These are phyloP conservation scores for Typhlichthys eigenmanni DNA, from an alignment of 2,797 vertebrate species.

Conservation along the genomic window DNA sequence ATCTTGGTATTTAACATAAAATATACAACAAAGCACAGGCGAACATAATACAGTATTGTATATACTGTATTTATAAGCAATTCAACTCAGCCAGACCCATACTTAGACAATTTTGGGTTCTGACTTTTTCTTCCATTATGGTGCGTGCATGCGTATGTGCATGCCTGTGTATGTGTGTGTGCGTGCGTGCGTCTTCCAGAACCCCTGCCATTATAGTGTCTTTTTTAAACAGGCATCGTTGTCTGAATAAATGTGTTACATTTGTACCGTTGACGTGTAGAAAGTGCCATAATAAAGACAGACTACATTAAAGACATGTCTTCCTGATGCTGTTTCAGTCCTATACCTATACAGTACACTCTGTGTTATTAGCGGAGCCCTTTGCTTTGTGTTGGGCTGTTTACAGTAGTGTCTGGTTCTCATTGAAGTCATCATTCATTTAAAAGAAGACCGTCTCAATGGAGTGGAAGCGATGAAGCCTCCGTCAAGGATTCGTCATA, in stretches of 20 bases:
- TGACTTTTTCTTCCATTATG: background rate
- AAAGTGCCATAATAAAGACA: slow-evolving; percentile 78
- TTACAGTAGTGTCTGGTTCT: no score
- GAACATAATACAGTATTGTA: background rate
- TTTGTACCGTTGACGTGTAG: slow-evolving; percentile 70
- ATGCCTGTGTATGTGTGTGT: background rate
- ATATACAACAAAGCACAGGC: background rate
- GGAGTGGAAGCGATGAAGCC: no score
- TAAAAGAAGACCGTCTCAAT: no score
- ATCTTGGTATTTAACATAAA: background rate
- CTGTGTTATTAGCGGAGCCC: no score
- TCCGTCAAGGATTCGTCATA: no score
- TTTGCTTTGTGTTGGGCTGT: no score
- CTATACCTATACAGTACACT: no score
- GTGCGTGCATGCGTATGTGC: slow-evolving; percentile 3
- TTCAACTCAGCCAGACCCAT: background rate
- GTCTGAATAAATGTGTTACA: slow-evolving; percentile 49
- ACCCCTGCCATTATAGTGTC: background rate
- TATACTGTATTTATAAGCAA: no score
- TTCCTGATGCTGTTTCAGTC: background rate
- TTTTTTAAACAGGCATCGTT: slow-evolving; percentile 31
- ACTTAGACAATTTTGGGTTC: background rate
- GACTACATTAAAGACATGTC: slow-evolving; percentile 27
- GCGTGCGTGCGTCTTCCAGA: background rate
- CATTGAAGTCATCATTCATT: no score